phyloP scores from a whole-genome alignment of 2,888 invertebrate species.

The Aricia artaxerxes region DNA sequence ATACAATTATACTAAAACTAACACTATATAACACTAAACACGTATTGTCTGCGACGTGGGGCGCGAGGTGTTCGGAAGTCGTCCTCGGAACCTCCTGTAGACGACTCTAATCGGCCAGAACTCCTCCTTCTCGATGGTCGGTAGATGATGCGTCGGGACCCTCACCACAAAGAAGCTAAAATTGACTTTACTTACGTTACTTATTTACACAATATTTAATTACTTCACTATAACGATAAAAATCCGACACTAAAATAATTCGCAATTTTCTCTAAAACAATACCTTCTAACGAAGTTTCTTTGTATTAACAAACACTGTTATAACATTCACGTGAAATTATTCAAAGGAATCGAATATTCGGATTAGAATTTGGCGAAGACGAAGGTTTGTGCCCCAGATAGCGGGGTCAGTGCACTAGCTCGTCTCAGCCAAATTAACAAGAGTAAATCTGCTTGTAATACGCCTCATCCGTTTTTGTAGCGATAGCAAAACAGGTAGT shows the following conservation, averaged over 20 bases:
- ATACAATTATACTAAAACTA: too few species aligned
- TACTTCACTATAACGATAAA: too few species aligned
- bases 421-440: slow-evolving; percentile 55
- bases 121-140: too few species aligned
- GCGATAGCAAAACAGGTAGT: slow-evolving; percentile 36
- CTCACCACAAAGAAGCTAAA: too few species aligned
- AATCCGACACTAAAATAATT: not conserved
- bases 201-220: too few species aligned
- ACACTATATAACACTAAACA: too few species aligned
- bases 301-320: not conserved
- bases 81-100: too few species aligned
- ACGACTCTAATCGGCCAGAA: too few species aligned
- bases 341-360: slow-evolving; percentile 30
- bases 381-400: slow-evolving; percentile 35
- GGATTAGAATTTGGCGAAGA: slow-evolving; percentile 30
- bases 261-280: not conserved
- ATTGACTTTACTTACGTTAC: too few species aligned
- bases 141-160: too few species aligned
- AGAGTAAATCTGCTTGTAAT: slow-evolving; percentile 52
- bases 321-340: slow-evolving; percentile 15
- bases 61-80: too few species aligned
- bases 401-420: slow-evolving; percentile 47
- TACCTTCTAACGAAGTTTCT: not conserved
- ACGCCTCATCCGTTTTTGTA: slow-evolving; percentile 49
- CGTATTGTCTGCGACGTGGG: too few species aligned